A percentile compares a stretch with the other conserved stretches of the same genome.
Conservation (phyloP, 2,888 invertebrate species). For the Lagria hirta region DNA sequence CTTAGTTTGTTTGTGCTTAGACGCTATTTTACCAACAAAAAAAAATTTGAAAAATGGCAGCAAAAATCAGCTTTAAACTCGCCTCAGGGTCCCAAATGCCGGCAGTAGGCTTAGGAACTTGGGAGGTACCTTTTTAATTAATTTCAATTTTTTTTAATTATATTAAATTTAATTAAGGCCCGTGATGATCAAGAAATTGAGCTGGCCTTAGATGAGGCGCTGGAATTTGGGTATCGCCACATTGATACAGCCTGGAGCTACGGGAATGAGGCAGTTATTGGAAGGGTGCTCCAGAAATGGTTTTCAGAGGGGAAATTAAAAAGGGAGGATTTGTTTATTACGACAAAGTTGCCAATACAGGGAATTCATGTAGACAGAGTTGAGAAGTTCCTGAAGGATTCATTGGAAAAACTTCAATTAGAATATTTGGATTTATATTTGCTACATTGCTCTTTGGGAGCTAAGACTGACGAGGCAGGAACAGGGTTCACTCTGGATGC, state of each 20-base stretch:
- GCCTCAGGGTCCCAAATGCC: constrained; percentile 37
- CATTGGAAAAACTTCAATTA: constrained; percentile 33
- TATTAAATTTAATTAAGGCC: too few relatives aligned
- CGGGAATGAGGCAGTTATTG: constrained; percentile 71
- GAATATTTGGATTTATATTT: constrained; percentile 39
- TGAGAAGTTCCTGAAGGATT: constrained; percentile 33
- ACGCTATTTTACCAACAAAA: too few relatives aligned
- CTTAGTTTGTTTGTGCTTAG: too few relatives aligned
- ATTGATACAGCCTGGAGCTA: constrained; percentile 78
- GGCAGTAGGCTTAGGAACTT: constrained; percentile 74
- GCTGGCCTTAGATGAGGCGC: constrained; percentile 64
- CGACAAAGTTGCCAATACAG: constrained; percentile 71
- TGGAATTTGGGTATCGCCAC: constrained; percentile 76
- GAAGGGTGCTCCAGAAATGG: constrained; percentile 69
- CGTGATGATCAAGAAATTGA: constrained; percentile 58
- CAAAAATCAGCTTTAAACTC: too few relatives aligned
- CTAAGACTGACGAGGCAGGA: constrained; percentile 15
- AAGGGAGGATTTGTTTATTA: constrained; percentile 75
- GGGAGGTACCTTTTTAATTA: too few relatives aligned
- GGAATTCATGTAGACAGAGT: constrained; percentile 59
- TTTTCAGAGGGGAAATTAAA: constrained; percentile 64
- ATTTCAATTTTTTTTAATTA: too few relatives aligned
- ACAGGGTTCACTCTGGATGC: not conserved
- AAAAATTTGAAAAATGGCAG: constrained; percentile 5
- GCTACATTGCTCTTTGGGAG: constrained; percentile 35